phyloP scores from a whole-genome alignment of 2,888 invertebrate species.

The Drosophila atroscutellata region DNA sequence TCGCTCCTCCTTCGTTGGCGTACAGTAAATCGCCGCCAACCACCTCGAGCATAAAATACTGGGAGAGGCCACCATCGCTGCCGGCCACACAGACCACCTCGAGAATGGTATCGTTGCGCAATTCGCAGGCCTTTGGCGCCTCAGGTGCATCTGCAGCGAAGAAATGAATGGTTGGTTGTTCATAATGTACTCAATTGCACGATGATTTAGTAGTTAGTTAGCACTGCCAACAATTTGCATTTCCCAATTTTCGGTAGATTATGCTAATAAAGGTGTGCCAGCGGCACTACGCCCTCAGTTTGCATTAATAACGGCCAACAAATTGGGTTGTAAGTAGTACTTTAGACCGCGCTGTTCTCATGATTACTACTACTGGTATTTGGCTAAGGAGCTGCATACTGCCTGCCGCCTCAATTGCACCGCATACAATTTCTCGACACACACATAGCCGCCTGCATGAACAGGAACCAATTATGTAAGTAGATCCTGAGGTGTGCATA shows the following conservation, averaged over 20 bases:
- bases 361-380: conserved; percentile 46
- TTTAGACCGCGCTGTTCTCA: conserved; percentile 33
- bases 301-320: conserved; percentile 59
- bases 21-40: conserved; percentile 87
- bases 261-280: conserved; percentile 53
- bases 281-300: conserved; percentile 41
- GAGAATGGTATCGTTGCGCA: conserved; percentile 89
- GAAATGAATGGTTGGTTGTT: conserved; percentile 17
- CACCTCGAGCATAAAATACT: conserved; percentile 93
- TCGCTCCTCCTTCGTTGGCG: conserved; percentile 84
- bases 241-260: conserved; percentile 38
- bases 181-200: conserved; percentile 31
- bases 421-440: conserved; percentile 21
- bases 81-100: conserved; percentile 91
- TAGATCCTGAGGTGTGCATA: conserved; percentile 75
- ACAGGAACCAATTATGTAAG: conserved; percentile 73
- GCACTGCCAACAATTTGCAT: conserved; percentile 50
- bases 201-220: conserved; percentile 12
- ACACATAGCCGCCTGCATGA: conserved; percentile 7
- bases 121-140: conserved; percentile 90
- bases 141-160: conserved; percentile 89
- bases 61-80: conserved; percentile 92
- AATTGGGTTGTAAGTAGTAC: conserved; percentile 21
- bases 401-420: conserved; percentile 12
- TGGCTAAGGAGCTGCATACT: conserved; percentile 32